Evolutionary conservation across 2,113 vertebrate genomes (phyloP).

Genomic region (Sciurus niger): DNA sequence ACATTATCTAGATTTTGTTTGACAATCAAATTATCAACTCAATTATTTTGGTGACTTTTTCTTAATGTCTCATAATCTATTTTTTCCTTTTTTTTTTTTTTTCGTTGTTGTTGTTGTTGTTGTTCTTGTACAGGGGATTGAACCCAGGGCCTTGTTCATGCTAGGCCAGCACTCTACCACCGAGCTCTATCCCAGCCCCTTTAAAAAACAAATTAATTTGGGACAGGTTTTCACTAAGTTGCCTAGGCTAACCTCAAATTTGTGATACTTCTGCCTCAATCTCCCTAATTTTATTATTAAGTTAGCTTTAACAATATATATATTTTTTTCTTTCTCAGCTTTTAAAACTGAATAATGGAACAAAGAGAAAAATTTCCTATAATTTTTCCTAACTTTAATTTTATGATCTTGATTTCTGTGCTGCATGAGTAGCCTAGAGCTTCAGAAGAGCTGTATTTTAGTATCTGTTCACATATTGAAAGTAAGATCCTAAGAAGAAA

Average conservation of each 20-base stretch:
- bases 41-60: constrained; percentile 59
- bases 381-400: constrained; percentile 68
- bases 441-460: neutral
- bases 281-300: constrained; percentile 47
- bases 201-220: no score
- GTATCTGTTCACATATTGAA: neutral
- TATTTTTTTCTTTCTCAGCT: neutral
- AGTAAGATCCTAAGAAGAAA: neutral
- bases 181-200: no score
- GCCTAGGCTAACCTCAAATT: neutral
- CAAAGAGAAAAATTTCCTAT: constrained; percentile 58
- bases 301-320: neutral
- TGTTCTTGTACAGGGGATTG: no score
- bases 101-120: no score
- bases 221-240: no score
- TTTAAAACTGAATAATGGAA: constrained; percentile 49
- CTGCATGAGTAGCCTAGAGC: neutral
- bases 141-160: no score
- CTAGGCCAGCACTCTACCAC: no score
- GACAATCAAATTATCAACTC: constrained; percentile 59
- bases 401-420: constrained; percentile 58
- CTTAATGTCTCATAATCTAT: constrained; percentile 57
- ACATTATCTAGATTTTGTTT: constrained; percentile 21
- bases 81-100: no score
- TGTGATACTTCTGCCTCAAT: neutral